Evolutionary conservation across 2,797 vertebrate species (phyloP), one percentile per base, ranked within the genome.

Genomic region (Spinus pinus): DNA sequence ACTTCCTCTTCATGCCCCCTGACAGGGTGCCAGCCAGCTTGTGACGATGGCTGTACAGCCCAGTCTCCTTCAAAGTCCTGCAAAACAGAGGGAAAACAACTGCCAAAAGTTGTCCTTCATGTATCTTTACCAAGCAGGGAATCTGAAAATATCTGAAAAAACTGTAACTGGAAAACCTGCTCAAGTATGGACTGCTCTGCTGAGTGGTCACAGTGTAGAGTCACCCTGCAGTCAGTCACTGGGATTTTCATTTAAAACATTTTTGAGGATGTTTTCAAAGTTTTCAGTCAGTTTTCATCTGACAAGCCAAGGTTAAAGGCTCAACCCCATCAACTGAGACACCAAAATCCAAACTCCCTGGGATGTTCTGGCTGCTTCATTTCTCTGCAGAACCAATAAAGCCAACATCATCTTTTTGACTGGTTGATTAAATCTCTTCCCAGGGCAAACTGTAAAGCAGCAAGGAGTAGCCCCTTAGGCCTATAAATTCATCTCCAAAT

Each of bases 1-100:
- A 98, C 95, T 99, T 99, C 91, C 99, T 98, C 97, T 98, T 99
- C 99, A 99, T 99, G 31, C 99, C 99, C 14, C 99, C 99, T 0
- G 99, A 99, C 92, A 99, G 96, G 18, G 98, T 98, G 78, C 99
- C 98, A 67, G 99, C 99, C 74, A 98, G 97, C 95, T 99, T 99
- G 98, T 99, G 98, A 61, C 99, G 98, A 96, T 99, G 99, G 90
- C 94, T 96, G n/a, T 99, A 99, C 92, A 99, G 98, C 78, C 98
- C 99, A 22, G 99, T 99, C 81, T 99, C 99, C 97, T 98, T 98
- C 83, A 99, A 97, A 96, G 98, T 99, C 97, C 99, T 99, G 95
- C 49, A 97, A 97, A 97, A 95, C 74, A 94, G 89, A 94, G 28
- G 2, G 54, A 80, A 93, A 92, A 50, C 42, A 92, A 35, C 5